Evolutionary conservation across 2,113 vertebrate species (phyloP).

Genomic region (Takifugu bimaculatus): DNA sequence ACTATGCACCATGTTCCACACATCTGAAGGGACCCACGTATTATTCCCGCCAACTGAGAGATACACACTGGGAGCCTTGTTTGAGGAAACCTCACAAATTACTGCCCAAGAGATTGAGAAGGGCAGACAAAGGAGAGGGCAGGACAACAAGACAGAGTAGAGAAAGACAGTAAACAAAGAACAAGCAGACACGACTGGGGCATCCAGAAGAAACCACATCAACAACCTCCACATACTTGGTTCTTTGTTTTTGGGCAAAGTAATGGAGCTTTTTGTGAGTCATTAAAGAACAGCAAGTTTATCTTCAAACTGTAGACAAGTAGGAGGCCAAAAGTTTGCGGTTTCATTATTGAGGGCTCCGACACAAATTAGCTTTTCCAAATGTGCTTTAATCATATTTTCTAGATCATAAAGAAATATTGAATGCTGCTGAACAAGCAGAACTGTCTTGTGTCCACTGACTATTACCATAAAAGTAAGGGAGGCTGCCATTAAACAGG

Average conservation of each 20-base stretch:
- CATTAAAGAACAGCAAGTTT: conserved; percentile 25
- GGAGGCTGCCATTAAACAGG: no score
- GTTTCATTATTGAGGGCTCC: not conserved
- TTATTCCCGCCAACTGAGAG: conserved; percentile 37
- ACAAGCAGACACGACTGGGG: conserved; percentile 2
- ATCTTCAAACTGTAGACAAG: conserved; percentile 20
- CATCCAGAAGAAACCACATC: conserved; percentile 19
- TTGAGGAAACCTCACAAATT: conserved; percentile 37
- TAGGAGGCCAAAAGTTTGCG: not conserved
- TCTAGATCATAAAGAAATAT: no score
- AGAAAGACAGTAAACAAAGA: conserved; percentile 34
- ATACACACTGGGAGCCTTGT: conserved; percentile 65
- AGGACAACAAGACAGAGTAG: conserved; percentile 25
- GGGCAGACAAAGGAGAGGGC: conserved; percentile 23
- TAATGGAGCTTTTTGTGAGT: conserved; percentile 39
- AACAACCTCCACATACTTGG: conserved; percentile 18
- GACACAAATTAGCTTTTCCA: no score
- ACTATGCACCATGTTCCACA: conserved; percentile 51
- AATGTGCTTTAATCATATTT: no score
- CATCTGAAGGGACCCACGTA: conserved; percentile 47
- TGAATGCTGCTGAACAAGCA: no score
- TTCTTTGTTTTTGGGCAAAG: conserved; percentile 10
- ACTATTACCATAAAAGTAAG: no score
- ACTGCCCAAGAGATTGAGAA: conserved; percentile 39
- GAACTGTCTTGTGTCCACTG: no score